phyloP scores from a whole-genome alignment of 2,113 vertebrate genomes.

The Corapipo altera region DNA sequence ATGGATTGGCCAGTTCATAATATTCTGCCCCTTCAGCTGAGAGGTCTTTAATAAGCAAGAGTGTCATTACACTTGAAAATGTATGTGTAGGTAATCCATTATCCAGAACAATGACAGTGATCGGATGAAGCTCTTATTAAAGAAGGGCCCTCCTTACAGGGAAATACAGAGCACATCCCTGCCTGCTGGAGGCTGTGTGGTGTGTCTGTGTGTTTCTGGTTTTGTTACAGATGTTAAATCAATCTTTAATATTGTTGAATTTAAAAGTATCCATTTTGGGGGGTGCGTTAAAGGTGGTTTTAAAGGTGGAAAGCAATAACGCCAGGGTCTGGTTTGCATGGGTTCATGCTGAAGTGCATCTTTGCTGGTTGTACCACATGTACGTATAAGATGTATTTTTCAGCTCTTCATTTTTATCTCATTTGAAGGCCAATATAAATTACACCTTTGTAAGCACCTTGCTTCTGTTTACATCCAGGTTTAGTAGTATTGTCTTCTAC shows the following conservation, averaged over 20 bases:
- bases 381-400: background rate
- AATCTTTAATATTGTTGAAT: background rate
- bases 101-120: constrained; percentile 79
- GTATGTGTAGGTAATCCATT: constrained; percentile 80
- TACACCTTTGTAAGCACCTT: background rate
- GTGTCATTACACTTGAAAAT: constrained; percentile 86
- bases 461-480: background rate
- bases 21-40: constrained; percentile 84
- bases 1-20: constrained; percentile 85
- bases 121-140: constrained; percentile 68
- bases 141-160: constrained; percentile 45
- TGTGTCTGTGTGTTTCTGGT: background rate
- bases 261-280: background rate
- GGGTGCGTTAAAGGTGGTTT: background rate
- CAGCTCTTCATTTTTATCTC: constrained; percentile 32
- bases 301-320: background rate
- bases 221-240: background rate
- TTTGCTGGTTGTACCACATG: background rate
- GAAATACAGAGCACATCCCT: constrained; percentile 31
- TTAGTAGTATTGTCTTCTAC: background rate
- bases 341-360: background rate
- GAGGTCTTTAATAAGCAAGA: constrained; percentile 86
- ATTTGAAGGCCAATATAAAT: background rate
- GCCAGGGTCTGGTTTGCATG: background rate
- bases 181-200: background rate